Percentiles rank a stretch among this genome's conserved stretches.
phyloP scores from a whole-genome alignment of 2,113 vertebrate genomes.

The Carollia perspicillata region DNA sequence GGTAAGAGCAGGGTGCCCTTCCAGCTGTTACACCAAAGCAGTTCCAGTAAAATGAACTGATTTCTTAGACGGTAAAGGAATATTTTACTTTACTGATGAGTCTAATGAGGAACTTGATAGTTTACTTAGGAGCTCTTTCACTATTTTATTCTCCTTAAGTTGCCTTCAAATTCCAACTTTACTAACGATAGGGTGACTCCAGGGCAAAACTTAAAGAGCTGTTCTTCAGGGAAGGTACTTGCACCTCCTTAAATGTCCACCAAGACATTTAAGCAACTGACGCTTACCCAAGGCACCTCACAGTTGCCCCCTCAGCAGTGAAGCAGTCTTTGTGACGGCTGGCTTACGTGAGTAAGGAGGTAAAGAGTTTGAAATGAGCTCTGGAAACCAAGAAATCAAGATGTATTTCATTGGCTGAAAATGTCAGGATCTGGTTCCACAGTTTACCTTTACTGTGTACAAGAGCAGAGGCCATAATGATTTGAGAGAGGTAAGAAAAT shows the following conservation, averaged over 20 bases:
- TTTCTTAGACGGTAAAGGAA: neutral
- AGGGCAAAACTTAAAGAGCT: slow-evolving; percentile 38
- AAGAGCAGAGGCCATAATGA: neutral
- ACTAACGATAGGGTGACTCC: slow-evolving; percentile 13
- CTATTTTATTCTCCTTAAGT: neutral
- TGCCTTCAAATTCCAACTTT: neutral
- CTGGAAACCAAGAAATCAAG: slow-evolving; percentile 33
- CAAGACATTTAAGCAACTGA: neutral
- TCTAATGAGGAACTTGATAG: neutral
- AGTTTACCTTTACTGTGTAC: neutral
- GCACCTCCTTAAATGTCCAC: no score
- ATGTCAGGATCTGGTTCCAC: neutral
- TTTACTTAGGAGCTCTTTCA: neutral
- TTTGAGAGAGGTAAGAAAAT: neutral
- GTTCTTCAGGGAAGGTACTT: slow-evolving; percentile 22
- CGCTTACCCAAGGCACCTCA: neutral
- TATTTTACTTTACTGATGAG: neutral
- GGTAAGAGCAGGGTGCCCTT: neutral
- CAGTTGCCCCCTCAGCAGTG: neutral
- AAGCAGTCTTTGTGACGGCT: slow-evolving; percentile 4
- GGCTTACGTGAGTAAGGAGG: neutral
- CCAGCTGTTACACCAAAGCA: neutral
- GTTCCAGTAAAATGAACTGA: neutral
- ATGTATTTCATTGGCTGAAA: neutral
- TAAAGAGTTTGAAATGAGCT: slow-evolving; percentile 5